Conservation (phyloP, 2,113 vertebrate species). For the Peromyscus maniculatus region DNA sequence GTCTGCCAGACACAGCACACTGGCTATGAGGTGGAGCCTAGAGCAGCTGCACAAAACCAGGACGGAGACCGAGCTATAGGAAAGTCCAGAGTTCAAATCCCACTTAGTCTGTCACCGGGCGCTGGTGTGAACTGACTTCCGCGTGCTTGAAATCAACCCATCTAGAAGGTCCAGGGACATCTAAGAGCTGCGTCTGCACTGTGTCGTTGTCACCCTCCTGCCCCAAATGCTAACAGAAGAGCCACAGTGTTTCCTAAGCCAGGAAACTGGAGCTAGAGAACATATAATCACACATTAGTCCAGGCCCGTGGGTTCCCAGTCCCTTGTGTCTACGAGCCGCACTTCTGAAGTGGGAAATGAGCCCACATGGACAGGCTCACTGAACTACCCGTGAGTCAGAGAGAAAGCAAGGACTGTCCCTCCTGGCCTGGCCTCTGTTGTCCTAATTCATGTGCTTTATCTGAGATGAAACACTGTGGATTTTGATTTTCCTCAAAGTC, state of each 20-base stretch:
- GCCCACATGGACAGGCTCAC: neutral
- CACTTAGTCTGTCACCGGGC: neutral
- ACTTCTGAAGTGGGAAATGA: neutral
- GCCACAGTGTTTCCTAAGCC: neutral
- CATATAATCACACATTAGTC: neutral
- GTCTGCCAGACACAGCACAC: neutral
- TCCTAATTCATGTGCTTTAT: neutral
- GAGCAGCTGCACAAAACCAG: neutral
- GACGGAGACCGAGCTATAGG: neutral
- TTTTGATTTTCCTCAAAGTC: neutral
- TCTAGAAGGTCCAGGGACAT: constrained; percentile 1
- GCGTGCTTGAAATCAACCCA: constrained; percentile 28
- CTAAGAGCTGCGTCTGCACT: constrained; percentile 14
- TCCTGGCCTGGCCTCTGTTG: neutral
- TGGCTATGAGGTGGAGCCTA: neutral
- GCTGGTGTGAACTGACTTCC: neutral
- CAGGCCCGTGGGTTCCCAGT: neutral
- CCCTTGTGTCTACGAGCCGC: neutral
- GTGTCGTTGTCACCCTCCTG: neutral
- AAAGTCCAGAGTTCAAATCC: constrained; percentile 25
- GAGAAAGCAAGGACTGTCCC: neutral
- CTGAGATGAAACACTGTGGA: neutral
- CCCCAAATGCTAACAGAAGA: constrained; percentile 2
- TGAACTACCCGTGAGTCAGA: neutral
- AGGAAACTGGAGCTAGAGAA: neutral